Evolutionary conservation across 2,113 vertebrate genomes (phyloP), one percentile per base, ranked within the genome.

Genomic region (Oreochromis spilurus): DNA sequence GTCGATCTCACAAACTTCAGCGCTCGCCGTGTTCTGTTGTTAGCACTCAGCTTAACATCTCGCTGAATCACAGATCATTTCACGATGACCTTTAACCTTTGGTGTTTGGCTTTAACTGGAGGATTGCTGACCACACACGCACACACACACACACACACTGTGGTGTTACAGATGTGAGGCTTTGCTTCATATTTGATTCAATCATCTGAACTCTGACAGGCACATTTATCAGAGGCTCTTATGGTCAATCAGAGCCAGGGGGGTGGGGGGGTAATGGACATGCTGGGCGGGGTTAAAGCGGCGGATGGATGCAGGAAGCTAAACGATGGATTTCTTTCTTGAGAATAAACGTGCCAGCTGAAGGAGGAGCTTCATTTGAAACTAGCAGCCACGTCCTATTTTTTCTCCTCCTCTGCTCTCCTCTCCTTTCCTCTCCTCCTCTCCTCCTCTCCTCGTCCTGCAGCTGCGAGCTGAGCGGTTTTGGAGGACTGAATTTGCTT

Each of bases 161-260:
- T 88, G 87, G 45, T 88, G 93, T 95, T 95, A 96, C 96, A 97
- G 97, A 97, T 97, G 95, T 96, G 97, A 96, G 97, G 98, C 98
- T 99, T 99, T 98, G 98, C 98, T 99, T 99, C 98, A 99, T 98
- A 97, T 99, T 99, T 99, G 98, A 99, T 99, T 99, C 98, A 98
- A 99, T 99, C 99, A 98, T 99, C 98, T 99, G 97, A 97, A 96
- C 97, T 96, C 96, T 99, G 98, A 99, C 98, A 99, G 98, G 97
- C 97, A 98, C 98, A 99, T 99, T 99, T 97, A 99, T 99, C 99
- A 99, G 97, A 98, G 98, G 97, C 97, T 97, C 92, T 99, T 99
- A 99, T 99, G 98, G 98, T 99, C 98, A 99, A 99, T 99, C 98
- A 98, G 97, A 98, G 97, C 98, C 98, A 97, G 97, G 97, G 97